These are phyloP conservation scores for Coryphaenoides rupestris DNA, from an alignment of 2,113 vertebrate genomes.

Conservation along the genomic window DNA sequence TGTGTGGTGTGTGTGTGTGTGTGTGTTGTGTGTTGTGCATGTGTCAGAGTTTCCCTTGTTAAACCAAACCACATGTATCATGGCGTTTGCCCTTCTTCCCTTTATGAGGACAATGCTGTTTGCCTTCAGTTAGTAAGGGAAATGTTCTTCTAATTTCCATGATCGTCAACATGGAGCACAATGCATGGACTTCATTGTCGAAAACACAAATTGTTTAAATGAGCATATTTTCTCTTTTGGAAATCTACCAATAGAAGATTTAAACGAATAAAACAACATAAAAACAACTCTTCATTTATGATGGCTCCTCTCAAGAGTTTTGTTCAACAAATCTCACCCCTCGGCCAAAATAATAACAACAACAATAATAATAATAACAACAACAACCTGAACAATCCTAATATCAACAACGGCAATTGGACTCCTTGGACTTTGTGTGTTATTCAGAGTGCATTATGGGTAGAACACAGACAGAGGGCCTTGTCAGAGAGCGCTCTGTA, in stretches of 20 bases:
- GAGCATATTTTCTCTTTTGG: not conserved
- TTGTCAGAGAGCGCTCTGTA: slow-evolving; percentile 46
- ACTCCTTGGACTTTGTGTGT: too few species aligned
- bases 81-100: slow-evolving; percentile 2
- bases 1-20: slow-evolving; percentile 3
- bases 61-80: slow-evolving; percentile 28
- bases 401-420: slow-evolving; percentile 28
- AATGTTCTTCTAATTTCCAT: slow-evolving; percentile 23
- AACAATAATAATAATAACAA: slow-evolving; percentile 1
- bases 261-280: too few species aligned
- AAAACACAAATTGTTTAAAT: slow-evolving; percentile 19
- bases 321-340: too few species aligned
- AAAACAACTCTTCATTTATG: too few species aligned
- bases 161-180: slow-evolving; percentile 9
- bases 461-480: slow-evolving; percentile 48
- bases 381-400: slow-evolving; percentile 17
- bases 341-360: not conserved
- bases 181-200: slow-evolving; percentile 1
- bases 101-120: slow-evolving; percentile 5
- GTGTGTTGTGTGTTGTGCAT: slow-evolving; percentile 12
- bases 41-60: slow-evolving; percentile 37
- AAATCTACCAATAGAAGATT: too few species aligned
- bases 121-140: slow-evolving; percentile 5
- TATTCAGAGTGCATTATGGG: slow-evolving; percentile 29
- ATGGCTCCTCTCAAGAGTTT: too few species aligned